A percentile compares a stretch with the other conserved stretches of the same genome.
Conservation (phyloP, 2,888 invertebrate species). For the Eupithecia subfuscata region DNA sequence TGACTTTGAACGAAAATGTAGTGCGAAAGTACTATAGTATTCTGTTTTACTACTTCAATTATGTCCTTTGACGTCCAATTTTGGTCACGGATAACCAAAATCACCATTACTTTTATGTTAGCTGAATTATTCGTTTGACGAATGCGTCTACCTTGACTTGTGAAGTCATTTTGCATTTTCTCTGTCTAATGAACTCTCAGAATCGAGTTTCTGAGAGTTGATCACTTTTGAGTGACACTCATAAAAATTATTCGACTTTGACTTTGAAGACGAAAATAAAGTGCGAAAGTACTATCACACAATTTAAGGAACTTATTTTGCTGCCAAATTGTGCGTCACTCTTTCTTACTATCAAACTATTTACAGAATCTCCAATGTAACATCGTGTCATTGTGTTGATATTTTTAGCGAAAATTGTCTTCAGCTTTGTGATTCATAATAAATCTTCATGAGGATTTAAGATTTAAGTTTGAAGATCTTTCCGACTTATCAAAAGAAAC, state of each 20-base stretch:
- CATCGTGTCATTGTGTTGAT: slow-evolving; percentile 47
- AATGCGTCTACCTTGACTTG: no score
- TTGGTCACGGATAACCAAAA: no score
- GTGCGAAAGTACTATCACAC: slow-evolving; percentile 31
- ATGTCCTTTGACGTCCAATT: no score
- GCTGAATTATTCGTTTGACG: no score
- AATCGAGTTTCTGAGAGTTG: no score
- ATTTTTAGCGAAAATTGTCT: slow-evolving; percentile 56
- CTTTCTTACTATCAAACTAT: slow-evolving; percentile 16
- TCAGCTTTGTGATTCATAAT: slow-evolving; percentile 54
- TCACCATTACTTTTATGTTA: no score
- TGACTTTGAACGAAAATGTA: slow-evolving; percentile 25
- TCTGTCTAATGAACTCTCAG: neutral
- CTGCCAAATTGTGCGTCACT: slow-evolving; percentile 42
- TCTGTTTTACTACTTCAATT: no score
- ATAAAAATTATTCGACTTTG: slow-evolving; percentile 7
- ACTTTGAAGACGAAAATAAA: slow-evolving; percentile 24
- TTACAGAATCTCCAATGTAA: slow-evolving; percentile 33
- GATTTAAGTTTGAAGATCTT: neutral
- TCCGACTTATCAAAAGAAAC: no score
- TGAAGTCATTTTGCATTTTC: neutral
- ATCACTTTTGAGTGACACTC: neutral
- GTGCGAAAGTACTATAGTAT: slow-evolving; percentile 27
- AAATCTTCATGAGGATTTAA: no score
- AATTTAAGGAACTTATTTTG: slow-evolving; percentile 33